A percentile compares a stretch with the other conserved stretches of the same genome.
These are phyloP conservation scores for Leucoptera coffeella DNA, from an alignment of 2,888 invertebrate species.

Conservation along the genomic window DNA sequence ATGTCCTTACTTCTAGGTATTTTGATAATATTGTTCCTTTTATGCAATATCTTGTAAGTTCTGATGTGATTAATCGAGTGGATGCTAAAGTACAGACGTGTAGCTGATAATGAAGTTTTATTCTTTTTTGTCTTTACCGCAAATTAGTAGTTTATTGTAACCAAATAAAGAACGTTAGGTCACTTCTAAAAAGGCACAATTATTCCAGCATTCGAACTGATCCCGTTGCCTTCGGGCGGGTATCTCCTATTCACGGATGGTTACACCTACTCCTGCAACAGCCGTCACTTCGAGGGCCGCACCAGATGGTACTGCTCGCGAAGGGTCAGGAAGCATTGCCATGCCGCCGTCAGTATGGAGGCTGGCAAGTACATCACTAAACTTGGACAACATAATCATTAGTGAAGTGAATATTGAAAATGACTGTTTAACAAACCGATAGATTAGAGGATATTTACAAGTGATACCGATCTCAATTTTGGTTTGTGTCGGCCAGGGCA, in stretches of 20 bases:
- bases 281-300: conserved; percentile 7
- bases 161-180: not conserved
- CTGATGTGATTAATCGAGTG: not conserved
- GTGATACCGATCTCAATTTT: too few relatives aligned
- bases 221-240: conserved; percentile 11
- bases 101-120: not conserved
- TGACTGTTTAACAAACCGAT: too few relatives aligned
- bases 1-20: too few relatives aligned
- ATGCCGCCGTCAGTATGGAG: conserved; percentile 9
- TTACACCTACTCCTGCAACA: conserved; percentile 11
- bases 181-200: not conserved
- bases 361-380: conserved; percentile 6
- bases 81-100: not conserved
- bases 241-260: conserved; percentile 10
- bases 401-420: too few relatives aligned
- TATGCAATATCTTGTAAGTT: not conserved
- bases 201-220: conserved; percentile 6
- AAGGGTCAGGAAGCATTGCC: conserved; percentile 10
- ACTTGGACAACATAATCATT: conserved; percentile 9
- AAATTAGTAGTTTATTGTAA: not conserved
- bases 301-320: conserved; percentile 14
- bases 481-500: too few relatives aligned
- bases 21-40: too few relatives aligned
- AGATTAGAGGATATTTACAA: too few relatives aligned
- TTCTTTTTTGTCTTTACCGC: not conserved